Evolutionary conservation across 2,797 vertebrate genomes (phyloP), one percentile per base, ranked within the genome.

Genomic region (Sylvilagus floridanus): DNA sequence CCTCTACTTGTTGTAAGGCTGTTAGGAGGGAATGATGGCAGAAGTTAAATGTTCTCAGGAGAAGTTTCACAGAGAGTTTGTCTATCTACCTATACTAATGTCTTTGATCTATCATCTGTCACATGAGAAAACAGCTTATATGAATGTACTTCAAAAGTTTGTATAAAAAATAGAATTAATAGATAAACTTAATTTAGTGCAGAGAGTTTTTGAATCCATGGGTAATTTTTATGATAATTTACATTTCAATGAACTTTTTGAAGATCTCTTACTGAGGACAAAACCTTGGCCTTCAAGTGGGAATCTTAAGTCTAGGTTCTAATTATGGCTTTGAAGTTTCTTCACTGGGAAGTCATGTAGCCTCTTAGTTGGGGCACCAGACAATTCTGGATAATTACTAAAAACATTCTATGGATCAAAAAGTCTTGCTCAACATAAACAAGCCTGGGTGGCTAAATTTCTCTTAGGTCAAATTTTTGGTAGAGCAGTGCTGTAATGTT

Each of bases 231-330:
- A 47, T 47, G 14, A 57, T 57, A 57, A 2, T 5, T 21, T 57
- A 57, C 54, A 57, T 32, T 21, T n/a, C 50, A 16, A 69, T 24
- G 28, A 17, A 17, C 78, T 26, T 47, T 65, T 17, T 54, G 68
- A 77, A 82, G 81, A 79, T 10, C 71, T n/a, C 69, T 84, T 77
- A 73, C 42, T 32, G 16, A 84, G 42, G 54, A n/a, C 50, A 84
- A 93, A 92, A 42, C 22, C 5, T 30, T 62, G 30, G 26, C 52
- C 86, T 78, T 96, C 35, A 76, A 90, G 22, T 13, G 35, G 10
- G 19, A 88, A 14, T 92, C 35, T 86, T 89, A 87, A 89, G 21
- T 83, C 60, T 86, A 79, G 82, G 35, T 84, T 90, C 21, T 71
- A 88, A 26, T 63, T 89, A 28, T 72, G n/a, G 54, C 22, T 7